Evolutionary conservation across 2,888 invertebrate species (phyloP), one percentile per base, ranked within the genome.

Genomic region (Psylliodes chrysocephalus): DNA sequence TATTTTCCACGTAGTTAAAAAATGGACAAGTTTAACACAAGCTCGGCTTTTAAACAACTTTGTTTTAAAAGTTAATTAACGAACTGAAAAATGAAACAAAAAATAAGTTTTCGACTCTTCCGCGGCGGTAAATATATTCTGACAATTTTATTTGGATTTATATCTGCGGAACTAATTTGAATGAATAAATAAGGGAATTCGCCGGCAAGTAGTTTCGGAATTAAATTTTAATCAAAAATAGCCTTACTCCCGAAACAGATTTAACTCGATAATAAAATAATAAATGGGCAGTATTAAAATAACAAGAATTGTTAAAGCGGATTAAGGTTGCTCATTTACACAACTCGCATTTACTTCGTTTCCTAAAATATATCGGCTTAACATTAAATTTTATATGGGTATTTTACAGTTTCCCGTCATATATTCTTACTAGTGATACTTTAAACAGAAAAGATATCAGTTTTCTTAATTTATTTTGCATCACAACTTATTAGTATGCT

Each of bases 61-160:
- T 53, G 55, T 60, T 59, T 17, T n/a, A n/a, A 46, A 64, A 66
- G 66, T 68, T 66, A 63, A 66, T 68, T 68, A 66, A 57, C 52
- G 18, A 35, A 55, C 46, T 47, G 25, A 22, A 35, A n/a, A 57
- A 46, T 38, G 47, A 17, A 51, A 64, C 55, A 44, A 64, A 57
- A 64, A 64, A 67, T 60, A 53, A 35, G 35, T 35, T 35, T 35
- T 35, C 2, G 14, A 35, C 10, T 35, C 53, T 60, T 30, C n/a
- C 46, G 53, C 22, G 38, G 25, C 30, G 57, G 63, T 59, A 60
- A 60, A 60, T 60, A 53, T 60, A 46, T 38, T 54, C 44, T 52
- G 62, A 56, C 42, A 59, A 59, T 63, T 63, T 53, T 63, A 54
- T 63, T 59, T 59, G 44, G 47, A 53, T 59, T 59, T 54, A 63